Base-by-base conservation (phyloP, 2,113 vertebrate species). In the Prinia subflava region DNA sequence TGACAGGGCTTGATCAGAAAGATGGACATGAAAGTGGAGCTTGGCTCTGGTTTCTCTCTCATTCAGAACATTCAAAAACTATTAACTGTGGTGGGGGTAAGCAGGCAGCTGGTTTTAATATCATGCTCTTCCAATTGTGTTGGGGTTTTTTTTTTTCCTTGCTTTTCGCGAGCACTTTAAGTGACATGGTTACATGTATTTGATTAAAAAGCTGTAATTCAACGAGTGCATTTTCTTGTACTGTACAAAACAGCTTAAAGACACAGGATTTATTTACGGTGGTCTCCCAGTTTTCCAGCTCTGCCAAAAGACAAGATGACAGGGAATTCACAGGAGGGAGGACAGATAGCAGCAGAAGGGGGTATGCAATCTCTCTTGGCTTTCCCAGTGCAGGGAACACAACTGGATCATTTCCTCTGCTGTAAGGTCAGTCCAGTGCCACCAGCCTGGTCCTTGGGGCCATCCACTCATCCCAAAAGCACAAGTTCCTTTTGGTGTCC, bases 191-290 rank as follows among this genome's bases (percentile, higher is more conserved):
- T 97, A 96, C 96, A 97, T 97, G 97, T 94, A 97, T 97, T 97
- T 97, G 97, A 97, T 97, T 97, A 97, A 97, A 97, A 97, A 97
- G 97, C 97, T 96, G 96, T 97, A 97, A 97, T 97, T 97, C 97
- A 97, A 84, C 96, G 94, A 97, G 96, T 86, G 91, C 96, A 67
- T 96, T 97, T 93, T 96, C 97, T 92, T 91, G 96, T 94, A 95
- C 93, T 91, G 95, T 95, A 95, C 83, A 71, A 89, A 97, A 95
- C 2, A 19, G 78, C 97, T 97, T 97, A 97, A 97, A 97, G 97
- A 96, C 76, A 60, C 94, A 97, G 97, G 71, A 63, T 94, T 97
- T 95, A 95, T 97, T 97, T 97, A 95, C 23, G 62, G 92, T 90
- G 85, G 83, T 93, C 92, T 89, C 93, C 80, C 3, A 2, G 53